Conservation (phyloP, 2,113 vertebrate species). For the Junco hyemalis region DNA sequence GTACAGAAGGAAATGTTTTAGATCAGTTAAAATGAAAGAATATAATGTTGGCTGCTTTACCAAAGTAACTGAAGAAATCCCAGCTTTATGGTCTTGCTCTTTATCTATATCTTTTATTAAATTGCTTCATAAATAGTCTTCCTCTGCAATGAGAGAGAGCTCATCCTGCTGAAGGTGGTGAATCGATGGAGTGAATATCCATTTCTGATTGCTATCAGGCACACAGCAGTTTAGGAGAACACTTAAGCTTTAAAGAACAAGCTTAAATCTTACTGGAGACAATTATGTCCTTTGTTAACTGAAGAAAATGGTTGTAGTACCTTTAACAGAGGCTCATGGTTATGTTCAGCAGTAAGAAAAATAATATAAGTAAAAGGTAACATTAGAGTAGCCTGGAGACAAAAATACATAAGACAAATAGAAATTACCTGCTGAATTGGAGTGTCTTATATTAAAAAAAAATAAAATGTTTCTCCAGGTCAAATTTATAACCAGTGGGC, state of each 20-base stretch:
- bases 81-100: neutral
- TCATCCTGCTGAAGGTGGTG: neutral
- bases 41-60: neutral
- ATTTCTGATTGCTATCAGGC: slow-evolving; percentile 26
- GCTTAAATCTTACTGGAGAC: slow-evolving; percentile 26
- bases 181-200: neutral
- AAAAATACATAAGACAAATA: neutral
- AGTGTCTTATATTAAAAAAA: neutral
- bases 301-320: neutral
- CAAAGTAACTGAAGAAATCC: neutral
- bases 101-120: slow-evolving; percentile 1
- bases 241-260: slow-evolving; percentile 15
- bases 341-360: neutral
- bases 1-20: neutral
- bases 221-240: slow-evolving; percentile 26
- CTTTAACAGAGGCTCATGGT: neutral
- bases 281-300: neutral
- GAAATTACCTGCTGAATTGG: neutral
- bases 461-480: neutral
- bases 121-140: slow-evolving; percentile 23
- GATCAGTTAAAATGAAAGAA: neutral
- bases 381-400: neutral
- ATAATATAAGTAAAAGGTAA: neutral
- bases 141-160: neutral
- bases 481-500: neutral